A percentile compares a stretch with the other conserved stretches of the same genome.
Conservation (phyloP, 1,140 invertebrate species). For the Sycophaga agraensis region DNA sequence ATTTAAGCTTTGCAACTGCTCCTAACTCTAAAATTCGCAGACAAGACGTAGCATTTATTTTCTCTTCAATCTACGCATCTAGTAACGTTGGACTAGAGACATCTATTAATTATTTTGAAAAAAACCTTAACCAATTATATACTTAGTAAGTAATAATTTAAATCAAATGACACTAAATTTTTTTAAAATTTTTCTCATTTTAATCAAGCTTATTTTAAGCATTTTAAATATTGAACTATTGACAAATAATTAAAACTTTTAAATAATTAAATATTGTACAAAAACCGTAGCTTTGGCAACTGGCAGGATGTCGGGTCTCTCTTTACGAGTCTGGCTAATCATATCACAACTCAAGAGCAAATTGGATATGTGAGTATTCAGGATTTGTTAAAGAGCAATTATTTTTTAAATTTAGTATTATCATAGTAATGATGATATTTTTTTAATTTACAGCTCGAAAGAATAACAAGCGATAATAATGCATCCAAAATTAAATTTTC, state of each 20-base stretch:
- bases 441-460: constrained; percentile 9
- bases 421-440: background rate
- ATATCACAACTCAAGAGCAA: constrained; percentile 34
- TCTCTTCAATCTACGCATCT: constrained; percentile 54
- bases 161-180: too few relatives aligned
- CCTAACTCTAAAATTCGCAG: constrained; percentile 64
- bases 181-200: constrained; percentile 18
- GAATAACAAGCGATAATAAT: background rate
- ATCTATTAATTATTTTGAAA: background rate
- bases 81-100: constrained; percentile 31
- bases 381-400: too few relatives aligned
- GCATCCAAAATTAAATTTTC: constrained; percentile 3
- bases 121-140: constrained; percentile 13
- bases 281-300: constrained; percentile 37
- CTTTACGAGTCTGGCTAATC: constrained; percentile 33
- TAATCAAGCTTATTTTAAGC: constrained; percentile 49
- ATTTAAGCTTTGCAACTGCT: constrained; percentile 61
- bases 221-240: background rate
- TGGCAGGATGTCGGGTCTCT: constrained; percentile 34
- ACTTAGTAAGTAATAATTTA: constrained; percentile 49
- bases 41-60: constrained; percentile 68
- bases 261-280: constrained; percentile 39
- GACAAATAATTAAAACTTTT: background rate
- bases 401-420: background rate
- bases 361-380: constrained; percentile 35